phyloP scores from a whole-genome alignment of 2,797 vertebrate species.

The Lepus oiostolus region DNA sequence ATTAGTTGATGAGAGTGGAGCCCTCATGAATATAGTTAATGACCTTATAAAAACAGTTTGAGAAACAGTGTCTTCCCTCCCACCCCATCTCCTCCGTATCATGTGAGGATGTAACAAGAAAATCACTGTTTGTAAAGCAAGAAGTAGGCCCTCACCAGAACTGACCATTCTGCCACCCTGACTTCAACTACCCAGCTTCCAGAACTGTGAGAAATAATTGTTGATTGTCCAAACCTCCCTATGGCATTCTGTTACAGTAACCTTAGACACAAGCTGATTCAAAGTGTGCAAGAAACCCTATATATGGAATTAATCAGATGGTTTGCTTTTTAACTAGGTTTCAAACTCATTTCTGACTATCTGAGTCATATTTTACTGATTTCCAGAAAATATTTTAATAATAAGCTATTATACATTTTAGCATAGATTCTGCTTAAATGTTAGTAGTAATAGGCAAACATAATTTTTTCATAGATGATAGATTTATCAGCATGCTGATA shows the following conservation, averaged over 20 bases:
- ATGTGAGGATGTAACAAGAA: not conserved
- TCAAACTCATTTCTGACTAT: slow-evolving; percentile 35
- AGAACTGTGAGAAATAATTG: not conserved
- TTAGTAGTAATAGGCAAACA: slow-evolving; percentile 63
- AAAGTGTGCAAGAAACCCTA: slow-evolving; percentile 43
- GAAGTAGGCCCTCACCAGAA: not conserved
- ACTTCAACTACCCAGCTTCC: not conserved
- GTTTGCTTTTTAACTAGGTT: slow-evolving; percentile 48
- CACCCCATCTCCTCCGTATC: not conserved
- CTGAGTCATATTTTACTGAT: slow-evolving; percentile 16
- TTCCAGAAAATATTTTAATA: slow-evolving; percentile 46
- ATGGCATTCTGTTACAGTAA: not conserved
- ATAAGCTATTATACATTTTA: slow-evolving; percentile 37
- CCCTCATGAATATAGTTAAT: not conserved
- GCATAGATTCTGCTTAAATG: slow-evolving; percentile 56
- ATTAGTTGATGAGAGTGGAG: not conserved
- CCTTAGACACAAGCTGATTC: slow-evolving; percentile 5
- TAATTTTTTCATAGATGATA: slow-evolving; percentile 54
- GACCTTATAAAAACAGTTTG: not conserved
- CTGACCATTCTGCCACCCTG: not conserved
- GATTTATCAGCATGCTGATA: slow-evolving; percentile 52
- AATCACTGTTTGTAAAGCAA: not conserved
- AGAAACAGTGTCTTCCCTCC: not conserved
- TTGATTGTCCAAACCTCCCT: not conserved
- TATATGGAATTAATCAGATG: slow-evolving; percentile 41